phyloP scores from a whole-genome alignment of 2,113 vertebrate genomes.

The Python bivittatus region DNA sequence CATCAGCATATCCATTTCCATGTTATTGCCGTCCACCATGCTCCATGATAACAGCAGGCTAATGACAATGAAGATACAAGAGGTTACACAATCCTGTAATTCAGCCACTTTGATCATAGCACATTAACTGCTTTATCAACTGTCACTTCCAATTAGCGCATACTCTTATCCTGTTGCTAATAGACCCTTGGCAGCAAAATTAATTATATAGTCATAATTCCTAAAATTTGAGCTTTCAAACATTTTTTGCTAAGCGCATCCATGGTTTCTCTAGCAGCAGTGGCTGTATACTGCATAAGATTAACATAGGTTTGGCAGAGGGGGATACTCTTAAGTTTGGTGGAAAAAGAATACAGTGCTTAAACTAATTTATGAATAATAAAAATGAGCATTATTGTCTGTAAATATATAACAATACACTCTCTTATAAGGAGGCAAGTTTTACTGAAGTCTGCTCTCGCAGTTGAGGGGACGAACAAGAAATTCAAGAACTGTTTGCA shows the following conservation, averaged over 20 bases:
- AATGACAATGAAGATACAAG: constrained; percentile 37
- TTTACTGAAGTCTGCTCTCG: neutral
- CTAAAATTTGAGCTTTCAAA: constrained; percentile 50
- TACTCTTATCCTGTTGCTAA: constrained; percentile 54
- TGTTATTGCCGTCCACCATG: constrained; percentile 28
- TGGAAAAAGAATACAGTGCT: too few species aligned
- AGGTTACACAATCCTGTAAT: constrained; percentile 30
- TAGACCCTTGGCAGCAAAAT: constrained; percentile 55
- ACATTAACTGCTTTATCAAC: constrained; percentile 31
- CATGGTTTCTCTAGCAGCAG: constrained; percentile 58
- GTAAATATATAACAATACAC: neutral
- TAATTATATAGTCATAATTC: constrained; percentile 55
- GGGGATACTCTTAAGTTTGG: neutral
- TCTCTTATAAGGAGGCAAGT: neutral
- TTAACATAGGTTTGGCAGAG: constrained; percentile 26
- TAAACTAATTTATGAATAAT: neutral
- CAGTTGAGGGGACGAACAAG: neutral
- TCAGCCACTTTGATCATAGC: constrained; percentile 38
- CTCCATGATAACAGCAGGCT: constrained; percentile 24
- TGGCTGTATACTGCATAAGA: constrained; percentile 52
- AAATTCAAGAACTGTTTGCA: neutral
- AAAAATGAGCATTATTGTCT: neutral
- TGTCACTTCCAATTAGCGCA: constrained; percentile 46
- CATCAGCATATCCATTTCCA: constrained; percentile 38
- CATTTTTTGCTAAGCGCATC: constrained; percentile 54